Evolutionary conservation across 1,140 invertebrate genomes (phyloP).

Genomic region (Tetranychus cinnabarinus): DNA sequence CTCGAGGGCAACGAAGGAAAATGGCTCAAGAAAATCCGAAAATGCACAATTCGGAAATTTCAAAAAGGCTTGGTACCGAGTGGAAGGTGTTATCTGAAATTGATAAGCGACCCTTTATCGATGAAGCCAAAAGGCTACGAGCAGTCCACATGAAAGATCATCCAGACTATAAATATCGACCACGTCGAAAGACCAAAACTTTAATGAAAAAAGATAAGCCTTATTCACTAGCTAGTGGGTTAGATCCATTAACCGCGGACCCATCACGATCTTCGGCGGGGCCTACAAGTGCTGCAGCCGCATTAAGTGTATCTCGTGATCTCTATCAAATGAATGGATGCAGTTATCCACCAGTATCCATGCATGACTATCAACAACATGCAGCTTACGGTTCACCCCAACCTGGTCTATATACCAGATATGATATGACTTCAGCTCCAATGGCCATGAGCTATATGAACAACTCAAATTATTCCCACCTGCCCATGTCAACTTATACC

Average conservation of each 20-base stretch:
- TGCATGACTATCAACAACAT: conserved; percentile 52
- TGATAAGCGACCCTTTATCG: conserved; percentile 95
- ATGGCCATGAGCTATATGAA: conserved; percentile 49
- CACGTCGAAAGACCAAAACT: conserved; percentile 60
- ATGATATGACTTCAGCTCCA: conserved; percentile 24
- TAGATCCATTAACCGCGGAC: not conserved
- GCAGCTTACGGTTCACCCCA: conserved; percentile 13
- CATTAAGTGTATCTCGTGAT: conserved; percentile 25
- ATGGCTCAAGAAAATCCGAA: conserved; percentile 99
- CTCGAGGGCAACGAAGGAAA: conserved; percentile 80
- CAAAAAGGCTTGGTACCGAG: conserved; percentile 84
- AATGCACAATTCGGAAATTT: conserved; percentile 99
- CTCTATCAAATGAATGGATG: conserved; percentile 81
- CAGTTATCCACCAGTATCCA: conserved; percentile 51
- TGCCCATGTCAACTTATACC: conserved; percentile 29
- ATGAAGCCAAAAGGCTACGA: conserved; percentile 92
- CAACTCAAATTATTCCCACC: conserved; percentile 33
- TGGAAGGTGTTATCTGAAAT: conserved; percentile 93
- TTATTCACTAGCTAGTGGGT: conserved; percentile 39
- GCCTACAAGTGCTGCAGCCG: conserved; percentile 22
- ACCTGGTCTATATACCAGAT: conserved; percentile 13
- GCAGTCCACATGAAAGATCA: conserved; percentile 99
- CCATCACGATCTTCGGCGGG: conserved; percentile 9
- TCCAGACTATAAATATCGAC: conserved; percentile 90
- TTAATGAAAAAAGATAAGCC: conserved; percentile 81